Conservation (phyloP, 1,140 invertebrate species). For the Drosophila pseudoobscura region DNA sequence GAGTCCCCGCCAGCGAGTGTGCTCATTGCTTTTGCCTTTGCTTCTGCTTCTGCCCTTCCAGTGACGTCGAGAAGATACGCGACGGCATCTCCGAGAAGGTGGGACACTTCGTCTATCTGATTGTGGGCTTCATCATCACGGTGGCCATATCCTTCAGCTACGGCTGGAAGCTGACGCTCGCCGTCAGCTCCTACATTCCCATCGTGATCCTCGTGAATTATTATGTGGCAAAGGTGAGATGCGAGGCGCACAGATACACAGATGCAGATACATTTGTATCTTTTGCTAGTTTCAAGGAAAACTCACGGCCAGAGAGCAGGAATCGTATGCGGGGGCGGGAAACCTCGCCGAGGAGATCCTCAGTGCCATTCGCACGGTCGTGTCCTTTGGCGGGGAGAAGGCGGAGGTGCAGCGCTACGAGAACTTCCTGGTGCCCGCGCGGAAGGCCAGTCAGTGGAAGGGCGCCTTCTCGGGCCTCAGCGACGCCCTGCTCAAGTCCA, state of each 20-base stretch:
- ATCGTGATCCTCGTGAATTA: constrained; percentile 89
- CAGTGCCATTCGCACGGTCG: constrained; percentile 88
- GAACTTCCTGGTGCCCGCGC: constrained; percentile 85
- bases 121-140: constrained; percentile 87
- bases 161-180: constrained; percentile 92
- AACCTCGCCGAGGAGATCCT: constrained; percentile 94
- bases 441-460: constrained; percentile 86
- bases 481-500: constrained; percentile 88
- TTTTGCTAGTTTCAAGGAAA: constrained; percentile 86
- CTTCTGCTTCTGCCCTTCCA: constrained; percentile 67
- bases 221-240: constrained; percentile 86
- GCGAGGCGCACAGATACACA: too few species aligned
- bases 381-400: constrained; percentile 90
- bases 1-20: neutral
- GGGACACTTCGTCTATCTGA: constrained; percentile 88
- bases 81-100: constrained; percentile 95
- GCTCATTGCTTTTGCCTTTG: neutral
- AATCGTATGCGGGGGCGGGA: constrained; percentile 93
- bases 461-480: constrained; percentile 87
- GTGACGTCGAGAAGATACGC: constrained; percentile 93
- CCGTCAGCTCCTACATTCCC: constrained; percentile 93
- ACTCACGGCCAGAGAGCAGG: constrained; percentile 89
- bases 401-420: constrained; percentile 88
- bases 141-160: constrained; percentile 88
- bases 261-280: neutral